Base-by-base conservation (phyloP, 2,888 invertebrate genomes). In the Rhagonycha lutea region DNA sequence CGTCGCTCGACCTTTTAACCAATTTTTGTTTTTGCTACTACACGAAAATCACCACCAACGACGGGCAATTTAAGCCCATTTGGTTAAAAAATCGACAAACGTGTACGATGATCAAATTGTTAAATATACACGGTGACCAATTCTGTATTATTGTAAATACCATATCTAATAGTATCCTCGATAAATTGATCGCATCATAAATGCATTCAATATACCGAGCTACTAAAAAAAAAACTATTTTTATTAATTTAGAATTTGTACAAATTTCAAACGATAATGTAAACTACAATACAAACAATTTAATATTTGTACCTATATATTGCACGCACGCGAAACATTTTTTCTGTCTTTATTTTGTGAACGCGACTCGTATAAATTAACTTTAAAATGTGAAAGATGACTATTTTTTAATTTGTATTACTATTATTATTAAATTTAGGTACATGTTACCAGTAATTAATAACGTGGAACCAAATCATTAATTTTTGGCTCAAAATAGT, bases 401-500 rank as follows among this genome's bases (percentile, higher is more conserved):
- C 79, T 81, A 80, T 80, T 77, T 77, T 69, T 69, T 80, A 80
- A 75, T 79, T 78, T 79, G 75, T 47, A 47, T 47, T 47, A 47
- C n/a, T 47, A 47, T 47, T 47, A 47, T 47, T 47, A 47, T 47
- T 69, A 81, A 80, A 80, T 71, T 70, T 71, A 79, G 76, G 70
- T 84, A 82, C 81, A 79, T 83, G 83, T 83, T 80, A 78, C 74
- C 67, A 68, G 65, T 75, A 81, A 74, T 67, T 70, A 81, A 82
- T 81, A 81, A 81, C 80, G 82, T 82, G 84, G 85, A 85, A 85
- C 85, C 84, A 85, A 85, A 82, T 79, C 80, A 80, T 81, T 82
- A 83, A 80, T 84, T 83, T 85, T 84, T 83, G 82, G 86, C 85
- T 86, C 86, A 86, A 86, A 47, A 84, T 84, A 84, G 84, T 83